Evolutionary conservation across 2,797 vertebrate genomes (phyloP).

Genomic region (Sebastes iracundus): DNA sequence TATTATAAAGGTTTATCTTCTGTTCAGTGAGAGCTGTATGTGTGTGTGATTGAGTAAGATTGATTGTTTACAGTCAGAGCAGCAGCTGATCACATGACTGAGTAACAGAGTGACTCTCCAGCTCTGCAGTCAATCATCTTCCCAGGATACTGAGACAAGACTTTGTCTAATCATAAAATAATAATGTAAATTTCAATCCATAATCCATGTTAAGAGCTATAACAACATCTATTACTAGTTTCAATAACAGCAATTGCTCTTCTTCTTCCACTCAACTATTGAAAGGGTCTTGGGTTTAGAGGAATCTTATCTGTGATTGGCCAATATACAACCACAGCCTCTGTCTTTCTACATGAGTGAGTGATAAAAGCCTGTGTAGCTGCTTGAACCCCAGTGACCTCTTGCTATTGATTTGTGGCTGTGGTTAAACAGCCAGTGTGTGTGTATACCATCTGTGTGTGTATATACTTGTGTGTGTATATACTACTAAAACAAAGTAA

Average conservation of each 20-base stretch:
- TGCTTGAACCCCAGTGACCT: neutral
- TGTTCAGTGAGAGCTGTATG: neutral
- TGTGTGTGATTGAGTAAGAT: neutral
- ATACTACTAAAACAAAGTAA: neutral
- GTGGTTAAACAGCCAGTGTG: neutral
- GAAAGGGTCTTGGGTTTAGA: slow-evolving; percentile 17
- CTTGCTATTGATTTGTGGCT: neutral
- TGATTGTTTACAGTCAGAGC: slow-evolving; percentile 13
- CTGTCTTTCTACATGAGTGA: neutral
- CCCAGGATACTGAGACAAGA: neutral
- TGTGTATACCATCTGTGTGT: neutral
- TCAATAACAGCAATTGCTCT: neutral
- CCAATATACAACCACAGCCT: neutral
- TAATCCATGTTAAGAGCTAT: neutral
- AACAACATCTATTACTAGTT: neutral
- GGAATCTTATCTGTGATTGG: slow-evolving; percentile 40
- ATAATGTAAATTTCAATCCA: neutral
- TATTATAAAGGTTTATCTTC: neutral
- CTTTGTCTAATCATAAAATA: neutral
- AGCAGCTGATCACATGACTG: slow-evolving; percentile 61
- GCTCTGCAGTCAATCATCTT: neutral
- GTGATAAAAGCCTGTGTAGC: slow-evolving; percentile 4
- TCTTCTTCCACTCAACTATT: neutral
- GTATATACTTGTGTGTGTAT: neutral
- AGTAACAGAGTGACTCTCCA: neutral